Evolutionary conservation across 2,797 vertebrate genomes (phyloP), one percentile per base, ranked within the genome.

Genomic region (Sternotherus odoratus): DNA sequence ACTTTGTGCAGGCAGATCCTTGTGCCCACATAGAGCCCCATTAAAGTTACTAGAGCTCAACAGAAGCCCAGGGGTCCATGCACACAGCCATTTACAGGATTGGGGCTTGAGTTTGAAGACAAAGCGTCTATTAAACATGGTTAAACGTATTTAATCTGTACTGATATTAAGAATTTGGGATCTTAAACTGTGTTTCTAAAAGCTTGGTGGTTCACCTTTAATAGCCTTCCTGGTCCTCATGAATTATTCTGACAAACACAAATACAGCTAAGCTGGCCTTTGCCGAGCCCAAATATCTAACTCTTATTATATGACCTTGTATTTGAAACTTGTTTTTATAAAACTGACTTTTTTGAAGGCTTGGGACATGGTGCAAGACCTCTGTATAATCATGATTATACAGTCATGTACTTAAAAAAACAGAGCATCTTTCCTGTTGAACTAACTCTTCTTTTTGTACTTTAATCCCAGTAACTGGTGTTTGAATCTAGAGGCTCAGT

Each of bases 381-480:
- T 23, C 75, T 88, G 50, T 26, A 90, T 84, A 94, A 89, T 46
- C 69, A 49, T 11, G 30, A 15, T 60, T n/a, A 21, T 48, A 9
- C 5, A 1, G 0, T 30, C 39, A 46, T 83, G 8, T 33, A 21
- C n/a, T 63, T 84, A 57, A 69, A 79, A 2, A 39, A 82, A 72
- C 39, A 46, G 63, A 69, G n/a, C n/a, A 46, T 11, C 43, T 56
- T 23, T 48, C 56, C 7, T 77, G 23, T 66, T 85, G 95, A 85
- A 94, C 23, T 39, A 28, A 23, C 82, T 88, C 36, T 77, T 86
- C 78, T n/a, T 48, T 57, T 82, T 1, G 0, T 60, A 19, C 56
- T 46, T 21, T 39, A 0, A 1, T 53, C 50, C 77, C n/a, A 63
- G 21, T 51, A n/a, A 63, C 23, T 0, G 5, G 10, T 26, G n/a